Conservation (phyloP, 2,797 vertebrate species). For the Pelochelys cantorii region DNA sequence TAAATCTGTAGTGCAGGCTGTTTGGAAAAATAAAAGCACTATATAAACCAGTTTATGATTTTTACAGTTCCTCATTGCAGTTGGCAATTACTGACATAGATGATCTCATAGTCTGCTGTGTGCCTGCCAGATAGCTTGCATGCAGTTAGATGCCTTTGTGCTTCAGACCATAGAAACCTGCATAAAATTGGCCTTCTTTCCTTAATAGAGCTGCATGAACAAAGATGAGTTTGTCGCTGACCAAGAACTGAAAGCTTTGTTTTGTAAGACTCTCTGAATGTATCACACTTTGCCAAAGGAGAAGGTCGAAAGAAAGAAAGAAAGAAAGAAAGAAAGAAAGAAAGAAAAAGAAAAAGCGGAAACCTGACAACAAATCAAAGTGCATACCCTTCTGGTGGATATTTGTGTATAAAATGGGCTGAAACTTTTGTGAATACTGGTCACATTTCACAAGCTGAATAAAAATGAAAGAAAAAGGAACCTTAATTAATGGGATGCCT, state of each 20-base stretch:
- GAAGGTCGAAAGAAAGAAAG: slow-evolving; percentile 70
- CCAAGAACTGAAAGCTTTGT: slow-evolving; percentile 87
- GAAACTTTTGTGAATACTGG: slow-evolving; percentile 78
- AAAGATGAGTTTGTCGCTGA: slow-evolving; percentile 90
- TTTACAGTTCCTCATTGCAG: slow-evolving; percentile 78
- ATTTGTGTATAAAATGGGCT: slow-evolving; percentile 77
- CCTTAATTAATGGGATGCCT: slow-evolving; percentile 89
- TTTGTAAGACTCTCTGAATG: slow-evolving; percentile 85
- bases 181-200: slow-evolving; percentile 88
- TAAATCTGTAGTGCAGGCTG: slow-evolving; percentile 67
- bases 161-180: slow-evolving; percentile 85
- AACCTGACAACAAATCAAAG: slow-evolving; percentile 80
- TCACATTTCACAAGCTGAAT: slow-evolving; percentile 88
- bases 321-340: not conserved
- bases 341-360: slow-evolving; percentile 68
- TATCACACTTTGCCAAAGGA: slow-evolving; percentile 80
- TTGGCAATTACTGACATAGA: slow-evolving; percentile 79
- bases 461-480: slow-evolving; percentile 88
- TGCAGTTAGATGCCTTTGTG: slow-evolving; percentile 86
- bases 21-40: slow-evolving; percentile 70
- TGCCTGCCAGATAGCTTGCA: slow-evolving; percentile 82
- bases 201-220: slow-evolving; percentile 85
- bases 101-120: slow-evolving; percentile 82
- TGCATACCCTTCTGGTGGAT: slow-evolving; percentile 72
- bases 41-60: slow-evolving; percentile 82